Conservation (phyloP, 2,113 vertebrate species). For the Myrmecobius fasciatus region DNA sequence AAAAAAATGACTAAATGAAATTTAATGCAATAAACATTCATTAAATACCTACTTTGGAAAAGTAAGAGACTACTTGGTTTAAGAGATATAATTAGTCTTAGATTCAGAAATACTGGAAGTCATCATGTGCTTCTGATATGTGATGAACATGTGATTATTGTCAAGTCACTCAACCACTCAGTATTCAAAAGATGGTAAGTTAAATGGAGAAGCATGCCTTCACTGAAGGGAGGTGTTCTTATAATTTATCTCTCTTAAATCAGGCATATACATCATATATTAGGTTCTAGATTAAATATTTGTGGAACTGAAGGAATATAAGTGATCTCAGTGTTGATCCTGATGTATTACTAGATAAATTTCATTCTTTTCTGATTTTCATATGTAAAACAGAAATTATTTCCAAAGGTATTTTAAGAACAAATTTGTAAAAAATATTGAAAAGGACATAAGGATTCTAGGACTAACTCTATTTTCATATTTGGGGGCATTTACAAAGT, state of each 20-base stretch:
- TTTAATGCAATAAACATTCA: neutral
- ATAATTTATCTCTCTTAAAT: neutral
- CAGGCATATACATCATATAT: neutral
- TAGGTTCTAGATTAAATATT: neutral
- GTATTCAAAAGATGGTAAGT: neutral
- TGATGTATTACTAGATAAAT: neutral
- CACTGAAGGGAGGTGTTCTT: too few species aligned
- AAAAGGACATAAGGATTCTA: constrained; percentile 2
- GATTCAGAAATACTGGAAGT: neutral
- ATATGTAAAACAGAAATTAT: neutral
- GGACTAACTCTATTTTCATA: constrained; percentile 5
- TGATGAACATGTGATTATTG: neutral
- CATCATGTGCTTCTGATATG: neutral
- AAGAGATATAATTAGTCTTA: neutral
- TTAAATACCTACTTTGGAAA: neutral
- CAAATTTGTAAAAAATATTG: neutral
- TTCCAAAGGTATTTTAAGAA: neutral
- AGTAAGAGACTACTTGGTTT: neutral
- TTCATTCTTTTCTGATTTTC: neutral
- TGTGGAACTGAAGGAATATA: neutral
- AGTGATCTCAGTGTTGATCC: neutral
- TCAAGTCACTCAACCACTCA: neutral
- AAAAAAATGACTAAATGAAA: neutral
- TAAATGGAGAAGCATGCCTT: neutral
- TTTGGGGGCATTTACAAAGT: constrained; percentile 12